phyloP scores from a whole-genome alignment of 2,113 vertebrate genomes.

The Alces alces region DNA sequence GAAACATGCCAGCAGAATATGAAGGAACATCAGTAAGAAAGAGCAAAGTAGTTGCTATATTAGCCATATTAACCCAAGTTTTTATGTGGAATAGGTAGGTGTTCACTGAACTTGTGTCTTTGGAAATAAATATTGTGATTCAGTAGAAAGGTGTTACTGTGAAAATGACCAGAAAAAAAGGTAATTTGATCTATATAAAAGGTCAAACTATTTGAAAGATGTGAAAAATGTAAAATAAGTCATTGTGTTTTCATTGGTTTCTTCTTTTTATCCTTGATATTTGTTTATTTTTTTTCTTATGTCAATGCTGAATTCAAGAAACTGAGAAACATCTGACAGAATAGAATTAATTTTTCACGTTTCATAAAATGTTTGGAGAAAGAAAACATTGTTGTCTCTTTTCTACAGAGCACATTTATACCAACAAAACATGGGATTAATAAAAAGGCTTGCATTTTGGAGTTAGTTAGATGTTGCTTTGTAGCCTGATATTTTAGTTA shows the following conservation, averaged over 20 bases:
- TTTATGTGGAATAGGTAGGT: background rate
- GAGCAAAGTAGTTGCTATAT: background rate
- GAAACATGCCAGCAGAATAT: background rate
- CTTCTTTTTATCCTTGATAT: background rate
- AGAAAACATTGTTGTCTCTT: background rate
- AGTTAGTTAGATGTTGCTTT: background rate
- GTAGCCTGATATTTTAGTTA: background rate
- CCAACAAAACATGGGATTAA: background rate
- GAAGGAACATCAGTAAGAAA: background rate
- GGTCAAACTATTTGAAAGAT: background rate
- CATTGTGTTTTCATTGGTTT: background rate
- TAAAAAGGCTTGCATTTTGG: background rate
- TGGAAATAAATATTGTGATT: background rate
- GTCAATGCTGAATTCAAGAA: background rate
- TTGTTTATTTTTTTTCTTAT: background rate
- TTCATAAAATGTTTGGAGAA: background rate
- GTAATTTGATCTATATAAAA: background rate
- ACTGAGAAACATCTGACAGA: background rate
- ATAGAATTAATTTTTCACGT: background rate
- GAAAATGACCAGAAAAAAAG: background rate
- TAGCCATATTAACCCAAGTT: background rate
- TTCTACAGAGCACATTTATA: background rate
- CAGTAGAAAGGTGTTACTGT: background rate
- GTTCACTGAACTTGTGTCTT: background rate
- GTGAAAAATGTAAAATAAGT: background rate